These are phyloP conservation scores for Chrysochloris asiatica DNA, from an alignment of 2,113 vertebrate species.

Conservation along the genomic window DNA sequence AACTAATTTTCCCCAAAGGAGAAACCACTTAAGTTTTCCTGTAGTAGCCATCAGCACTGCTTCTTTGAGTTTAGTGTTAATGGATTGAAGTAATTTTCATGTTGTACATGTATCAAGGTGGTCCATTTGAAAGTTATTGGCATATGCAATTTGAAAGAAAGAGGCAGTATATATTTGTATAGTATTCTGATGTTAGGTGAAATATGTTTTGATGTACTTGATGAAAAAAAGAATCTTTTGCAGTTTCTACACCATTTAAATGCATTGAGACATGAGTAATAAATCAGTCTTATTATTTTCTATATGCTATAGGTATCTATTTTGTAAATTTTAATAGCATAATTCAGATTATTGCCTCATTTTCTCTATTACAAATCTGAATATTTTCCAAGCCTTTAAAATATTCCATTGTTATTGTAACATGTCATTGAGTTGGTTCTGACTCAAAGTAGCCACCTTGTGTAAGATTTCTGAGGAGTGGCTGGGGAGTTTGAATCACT, in stretches of 20 bases:
- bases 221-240: background rate
- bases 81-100: background rate
- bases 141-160: background rate
- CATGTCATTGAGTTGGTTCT: too few species aligned
- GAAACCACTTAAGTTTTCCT: background rate
- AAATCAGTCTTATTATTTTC: background rate
- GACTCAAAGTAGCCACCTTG: too few species aligned
- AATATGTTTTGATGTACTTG: constrained; percentile 29
- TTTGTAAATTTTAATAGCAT: background rate
- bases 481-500: too few species aligned
- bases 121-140: background rate
- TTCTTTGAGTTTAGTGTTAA: constrained; percentile 7
- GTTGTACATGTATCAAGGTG: background rate
- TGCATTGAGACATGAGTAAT: background rate
- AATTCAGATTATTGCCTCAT: constrained; percentile 23
- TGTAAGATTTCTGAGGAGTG: too few species aligned
- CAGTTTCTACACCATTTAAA: constrained; percentile 1
- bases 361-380: background rate
- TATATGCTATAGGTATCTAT: background rate
- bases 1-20: constrained; percentile 26
- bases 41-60: background rate
- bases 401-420: too few species aligned
- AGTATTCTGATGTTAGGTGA: background rate
- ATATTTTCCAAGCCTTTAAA: constrained; percentile 11
- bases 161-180: background rate